Conservation (phyloP, 2,113 vertebrate species). For the Hiodon alosoides region DNA sequence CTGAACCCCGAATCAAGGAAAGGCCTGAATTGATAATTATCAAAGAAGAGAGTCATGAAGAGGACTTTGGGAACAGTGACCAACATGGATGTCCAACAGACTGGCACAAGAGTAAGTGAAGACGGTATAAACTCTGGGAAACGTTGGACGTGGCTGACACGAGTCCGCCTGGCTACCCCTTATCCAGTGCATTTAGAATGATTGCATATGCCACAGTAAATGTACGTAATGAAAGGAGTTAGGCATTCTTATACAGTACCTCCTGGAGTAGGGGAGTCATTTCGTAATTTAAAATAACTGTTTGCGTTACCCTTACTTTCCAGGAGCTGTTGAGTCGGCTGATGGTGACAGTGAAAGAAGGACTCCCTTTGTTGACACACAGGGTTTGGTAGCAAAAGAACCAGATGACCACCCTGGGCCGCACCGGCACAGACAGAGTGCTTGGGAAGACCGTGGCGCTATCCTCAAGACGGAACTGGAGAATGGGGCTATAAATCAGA, state of each 20-base stretch:
- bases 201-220: background rate
- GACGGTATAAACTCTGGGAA: background rate
- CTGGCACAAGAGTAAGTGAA: background rate
- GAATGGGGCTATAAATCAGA: constrained; percentile 25
- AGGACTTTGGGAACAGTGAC: constrained; percentile 5
- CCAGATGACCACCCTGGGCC: too few relatives aligned
- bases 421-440: too few relatives aligned
- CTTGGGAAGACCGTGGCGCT: background rate
- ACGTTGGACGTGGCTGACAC: background rate
- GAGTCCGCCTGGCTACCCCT: background rate
- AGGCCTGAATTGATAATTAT: background rate
- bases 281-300: background rate
- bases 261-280: background rate
- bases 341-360: too few relatives aligned
- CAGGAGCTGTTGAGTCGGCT: background rate
- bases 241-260: background rate
- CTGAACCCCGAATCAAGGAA: background rate
- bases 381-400: too few relatives aligned
- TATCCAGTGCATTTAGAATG: background rate
- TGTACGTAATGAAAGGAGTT: background rate
- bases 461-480: constrained; percentile 4
- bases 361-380: too few relatives aligned
- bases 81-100: background rate
- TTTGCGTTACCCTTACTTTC: background rate
- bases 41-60: background rate